phyloP scores from a whole-genome alignment of 2,797 vertebrate species.

The Eulemur albifrons region DNA sequence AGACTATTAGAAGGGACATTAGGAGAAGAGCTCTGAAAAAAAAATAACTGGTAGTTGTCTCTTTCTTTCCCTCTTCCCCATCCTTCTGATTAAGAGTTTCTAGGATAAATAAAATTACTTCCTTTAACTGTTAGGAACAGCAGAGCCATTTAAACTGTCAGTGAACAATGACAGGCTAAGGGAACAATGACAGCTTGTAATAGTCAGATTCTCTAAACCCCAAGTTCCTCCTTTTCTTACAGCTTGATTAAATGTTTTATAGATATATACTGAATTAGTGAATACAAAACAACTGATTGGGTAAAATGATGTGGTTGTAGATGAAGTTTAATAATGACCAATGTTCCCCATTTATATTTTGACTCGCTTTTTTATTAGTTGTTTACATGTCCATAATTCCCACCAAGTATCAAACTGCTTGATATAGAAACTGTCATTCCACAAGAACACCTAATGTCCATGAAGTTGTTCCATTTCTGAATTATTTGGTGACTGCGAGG shows the following conservation, averaged over 20 bases:
- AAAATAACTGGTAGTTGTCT: not conserved
- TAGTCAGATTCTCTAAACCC: not conserved
- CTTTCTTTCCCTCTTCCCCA: not conserved
- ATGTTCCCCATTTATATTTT: not conserved
- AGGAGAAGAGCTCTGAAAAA: not conserved
- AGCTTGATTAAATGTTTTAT: not conserved
- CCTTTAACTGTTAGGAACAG: not conserved
- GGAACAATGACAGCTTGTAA: not conserved
- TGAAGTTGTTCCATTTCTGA: not conserved
- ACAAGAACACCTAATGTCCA: not conserved
- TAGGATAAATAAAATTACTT: not conserved
- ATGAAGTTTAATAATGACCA: not conserved
- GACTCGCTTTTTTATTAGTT: not conserved
- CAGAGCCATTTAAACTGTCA: not conserved
- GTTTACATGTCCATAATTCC: not conserved
- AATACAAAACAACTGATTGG: not conserved
- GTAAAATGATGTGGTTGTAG: not conserved
- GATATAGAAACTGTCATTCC: not conserved
- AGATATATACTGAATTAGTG: not conserved
- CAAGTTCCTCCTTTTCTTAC: not conserved
- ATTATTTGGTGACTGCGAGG: not conserved
- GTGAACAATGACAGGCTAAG: not conserved
- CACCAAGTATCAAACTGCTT: not conserved
- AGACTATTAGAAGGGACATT: not conserved
- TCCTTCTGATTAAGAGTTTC: not conserved